Evolutionary conservation across 2,888 invertebrate species (phyloP), one percentile per base, ranked within the genome.

Genomic region (Caenorhabditis japonica): DNA sequence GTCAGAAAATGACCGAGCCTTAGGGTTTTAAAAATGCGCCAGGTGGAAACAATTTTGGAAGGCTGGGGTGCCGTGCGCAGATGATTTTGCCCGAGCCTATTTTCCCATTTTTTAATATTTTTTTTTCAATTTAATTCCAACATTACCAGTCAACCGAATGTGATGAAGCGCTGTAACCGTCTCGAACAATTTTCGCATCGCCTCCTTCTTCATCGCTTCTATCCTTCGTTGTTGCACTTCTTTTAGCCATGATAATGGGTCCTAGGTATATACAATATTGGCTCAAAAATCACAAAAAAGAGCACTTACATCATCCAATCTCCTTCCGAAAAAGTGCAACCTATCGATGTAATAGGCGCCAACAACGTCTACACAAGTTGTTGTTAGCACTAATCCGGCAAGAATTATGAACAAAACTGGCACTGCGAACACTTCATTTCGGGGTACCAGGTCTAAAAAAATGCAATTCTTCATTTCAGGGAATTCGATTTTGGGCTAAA

Each of bases 341-440:
- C 83, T 64, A 59, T 87, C 85, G 33, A 87, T 86, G 73, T 87
- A 87, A 64, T 87, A 87, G 12, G 85, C 92, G 89, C 95, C 95
- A 0, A 96, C 94, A 15, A 97, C 94, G 87, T 96, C 96, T 85
- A 97, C 94, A 88, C 94, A 95, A 94, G 97, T 96, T 77, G 96
- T 95, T 52, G 95, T 96, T 13, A 97, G 90, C 0, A 97, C 94
- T 72, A 97, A 90, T 8, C 97, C 97, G 83, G 97, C 94, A 8
- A 97, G 92, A 62, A 97, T 90, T 87, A 97, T 95, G 39, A 95
- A 91, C 83, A 95, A 94, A 10, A 94, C 94, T 59, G 93, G 91
- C 90, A 97, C 93, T 92, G 96, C 94, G 83, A 92, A 92, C 88
- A 92, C 91, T 1, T 95, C 94, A 89, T 94, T 93, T 88, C 91